Evolutionary conservation across 2,888 invertebrate genomes (phyloP), one percentile per base, ranked within the genome.

Genomic region (Allacma fusca): DNA sequence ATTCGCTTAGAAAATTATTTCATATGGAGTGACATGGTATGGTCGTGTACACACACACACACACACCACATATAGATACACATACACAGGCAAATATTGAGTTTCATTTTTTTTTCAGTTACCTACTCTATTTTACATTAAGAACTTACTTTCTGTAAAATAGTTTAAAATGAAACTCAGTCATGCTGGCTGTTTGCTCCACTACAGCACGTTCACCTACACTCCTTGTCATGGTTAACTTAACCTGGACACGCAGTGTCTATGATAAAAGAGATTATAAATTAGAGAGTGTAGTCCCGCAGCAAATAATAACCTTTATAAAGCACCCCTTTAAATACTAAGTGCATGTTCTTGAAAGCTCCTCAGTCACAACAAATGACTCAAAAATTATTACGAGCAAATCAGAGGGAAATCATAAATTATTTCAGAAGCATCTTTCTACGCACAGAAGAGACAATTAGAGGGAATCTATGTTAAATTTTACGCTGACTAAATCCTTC

Each of bases 211-310:
- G 24, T 62, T 62, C 62, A 62, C 62, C 62, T 24, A 62, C 9
- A 5, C n/a, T n/a, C 26, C 57, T 59, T 62, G 72, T 72, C 59
- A 72, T 72, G 59, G 59, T 62, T 62, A 72, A 62, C 59, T 29
- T 29, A 62, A 72, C 28, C 72, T 72, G 72, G 72, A 72, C 72
- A 72, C 34, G 59, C 34, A 28, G 28, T 21, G 12, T 40, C 13
- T 62, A 26, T 62, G 23, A 62, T 62, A 40, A 68, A 34, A 40
- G 9, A 68, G 68, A 29, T 68, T 68, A 68, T 29, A 21, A 40
- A 68, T 68, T 68, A 68, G 68, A 68, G 68, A 68, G 68, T 29
- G 23, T 50, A 50, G 4, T 16, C 2, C 16, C 50, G 2, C 1
- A 62, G 26, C 16, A 23, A 62, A 62, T 19, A 68, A 29, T 40